phyloP scores from a whole-genome alignment of 2,113 vertebrate species.

The Marcusenius ussheri region DNA sequence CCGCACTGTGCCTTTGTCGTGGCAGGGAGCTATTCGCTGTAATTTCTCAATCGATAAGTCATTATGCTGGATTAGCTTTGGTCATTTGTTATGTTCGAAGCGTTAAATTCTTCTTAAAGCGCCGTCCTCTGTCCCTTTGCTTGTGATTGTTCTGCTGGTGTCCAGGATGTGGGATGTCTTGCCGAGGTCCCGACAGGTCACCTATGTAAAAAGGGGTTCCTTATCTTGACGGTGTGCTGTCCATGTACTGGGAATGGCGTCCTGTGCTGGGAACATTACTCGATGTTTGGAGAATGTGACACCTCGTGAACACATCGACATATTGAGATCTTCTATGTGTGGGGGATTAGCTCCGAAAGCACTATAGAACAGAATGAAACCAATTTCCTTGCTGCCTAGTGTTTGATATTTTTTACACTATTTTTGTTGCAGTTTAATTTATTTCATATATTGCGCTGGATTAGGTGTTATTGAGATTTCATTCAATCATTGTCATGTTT shows the following conservation, averaged over 20 bases:
- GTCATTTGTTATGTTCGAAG: slow-evolving; percentile 16
- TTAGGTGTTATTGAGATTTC: background rate
- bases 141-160: background rate
- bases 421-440: background rate
- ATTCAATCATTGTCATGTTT: background rate
- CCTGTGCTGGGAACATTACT: background rate
- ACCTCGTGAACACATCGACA: background rate
- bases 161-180: background rate
- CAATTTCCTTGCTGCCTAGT: background rate
- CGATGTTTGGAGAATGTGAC: background rate
- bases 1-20: background rate
- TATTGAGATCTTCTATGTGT: background rate
- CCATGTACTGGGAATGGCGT: background rate
- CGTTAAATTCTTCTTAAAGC: background rate
- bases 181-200: background rate
- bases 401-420: background rate
- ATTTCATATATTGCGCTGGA: background rate
- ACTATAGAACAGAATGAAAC: background rate
- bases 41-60: slow-evolving; percentile 33
- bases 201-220: background rate
- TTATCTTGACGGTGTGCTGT: background rate
- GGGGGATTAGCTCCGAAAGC: background rate
- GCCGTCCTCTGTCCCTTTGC: background rate
- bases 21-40: slow-evolving; percentile 7
- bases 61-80: slow-evolving; percentile 21